Base-by-base conservation (phyloP, 2,113 vertebrate genomes). In the Apeltes quadracus region DNA sequence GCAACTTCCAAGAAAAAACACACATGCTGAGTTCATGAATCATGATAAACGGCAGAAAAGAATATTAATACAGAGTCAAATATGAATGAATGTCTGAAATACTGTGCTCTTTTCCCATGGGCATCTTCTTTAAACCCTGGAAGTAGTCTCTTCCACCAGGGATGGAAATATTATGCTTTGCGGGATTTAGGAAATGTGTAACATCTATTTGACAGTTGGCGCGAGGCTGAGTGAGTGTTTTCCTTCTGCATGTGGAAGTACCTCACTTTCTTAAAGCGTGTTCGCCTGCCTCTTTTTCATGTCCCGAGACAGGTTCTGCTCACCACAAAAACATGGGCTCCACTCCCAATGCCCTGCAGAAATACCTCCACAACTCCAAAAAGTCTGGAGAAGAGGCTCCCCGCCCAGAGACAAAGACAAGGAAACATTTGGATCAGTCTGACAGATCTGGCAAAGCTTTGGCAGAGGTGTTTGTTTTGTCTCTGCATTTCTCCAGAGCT, bases 401-500 rank as follows among this genome's bases (percentile, higher is more conserved):
- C 38, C 69, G 48, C 76, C 72, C 78, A 75, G 69, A 82, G 64
- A 54, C 43, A 58, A 10, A 43, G 84, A 64, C 54, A 73, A 65
- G 51, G 5, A 23, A 18, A 39, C 38, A 81, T 79, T 74, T 87
- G 85, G 71, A 87, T 75, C 79, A 74, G 39, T 74, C 70, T 75
- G 73, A 87, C 36, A 16, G 64, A 68, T 78, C 67, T 55, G 1
- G 53, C 61, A 61, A 20, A 44, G 36, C 70, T 77, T 76, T 87
- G 88, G 88, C 82, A 79, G 77, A 57, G 16, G 27, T 14, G 0
- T 79, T 85, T 88, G 84, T 87, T 89, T 89, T 85, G 83, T 86
- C 58, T 81, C 64, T 53, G 66, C 38, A n/a, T 77, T 66, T 71
- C 72, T 78, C 54, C 25, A 46, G 44, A 25, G 55, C 34, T 56